These are phyloP conservation scores for Bothrops jararaca DNA, from an alignment of 2,113 vertebrate species.

Conservation along the genomic window DNA sequence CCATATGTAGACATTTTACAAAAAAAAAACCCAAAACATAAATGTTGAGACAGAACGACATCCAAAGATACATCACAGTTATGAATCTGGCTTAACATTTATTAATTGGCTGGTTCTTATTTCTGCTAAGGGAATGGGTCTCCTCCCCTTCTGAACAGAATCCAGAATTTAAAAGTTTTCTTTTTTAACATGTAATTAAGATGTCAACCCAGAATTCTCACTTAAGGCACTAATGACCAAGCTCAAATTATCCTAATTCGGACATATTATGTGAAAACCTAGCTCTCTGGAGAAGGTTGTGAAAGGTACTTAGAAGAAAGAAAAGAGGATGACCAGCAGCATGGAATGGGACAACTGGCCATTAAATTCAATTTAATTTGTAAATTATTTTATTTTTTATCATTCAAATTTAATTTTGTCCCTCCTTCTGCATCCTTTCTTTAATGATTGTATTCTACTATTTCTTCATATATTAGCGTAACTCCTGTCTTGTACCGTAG, in stretches of 20 bases:
- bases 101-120: background rate
- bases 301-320: background rate
- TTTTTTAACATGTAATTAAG: background rate
- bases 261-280: background rate
- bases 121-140: background rate
- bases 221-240: background rate
- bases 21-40: background rate
- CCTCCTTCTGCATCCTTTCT: too few relatives aligned
- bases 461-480: too few relatives aligned
- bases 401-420: too few relatives aligned
- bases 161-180: background rate
- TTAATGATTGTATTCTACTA: too few relatives aligned
- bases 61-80: background rate
- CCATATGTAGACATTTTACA: background rate
- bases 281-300: background rate
- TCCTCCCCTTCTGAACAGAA: background rate
- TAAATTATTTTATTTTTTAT: background rate
- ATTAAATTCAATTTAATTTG: background rate
- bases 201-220: background rate
- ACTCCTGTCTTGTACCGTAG: too few relatives aligned
- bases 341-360: background rate
- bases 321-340: background rate
- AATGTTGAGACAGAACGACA: background rate
- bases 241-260: background rate
- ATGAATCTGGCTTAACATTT: background rate